Evolutionary conservation across 1,140 invertebrate genomes (phyloP).

Genomic region (Calliphora vicina): DNA sequence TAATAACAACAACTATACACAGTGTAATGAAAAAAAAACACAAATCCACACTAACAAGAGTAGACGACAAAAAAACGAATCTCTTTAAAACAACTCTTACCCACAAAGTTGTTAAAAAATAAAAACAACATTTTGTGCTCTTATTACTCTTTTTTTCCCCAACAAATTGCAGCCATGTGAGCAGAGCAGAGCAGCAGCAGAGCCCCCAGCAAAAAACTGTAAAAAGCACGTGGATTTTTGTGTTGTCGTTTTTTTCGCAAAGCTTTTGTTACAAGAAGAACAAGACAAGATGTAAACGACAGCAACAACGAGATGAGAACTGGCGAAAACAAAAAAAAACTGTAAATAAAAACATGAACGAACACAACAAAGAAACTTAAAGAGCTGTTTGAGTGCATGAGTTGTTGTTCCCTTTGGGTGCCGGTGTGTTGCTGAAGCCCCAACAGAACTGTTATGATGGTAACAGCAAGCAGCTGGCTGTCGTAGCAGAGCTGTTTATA

Average conservation of each 20-base stretch:
- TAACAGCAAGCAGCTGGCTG: no score
- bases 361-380: background rate
- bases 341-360: background rate
- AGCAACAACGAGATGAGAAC: background rate
- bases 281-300: background rate
- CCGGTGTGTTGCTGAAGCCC: background rate
- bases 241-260: slow-evolving; percentile 5
- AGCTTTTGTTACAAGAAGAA: background rate
- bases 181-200: background rate
- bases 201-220: background rate
- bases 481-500: background rate
- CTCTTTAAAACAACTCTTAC: background rate
- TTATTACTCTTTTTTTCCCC: background rate
- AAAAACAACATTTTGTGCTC: background rate
- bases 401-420: background rate
- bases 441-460: background rate
- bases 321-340: background rate
- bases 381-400: background rate
- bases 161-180: background rate
- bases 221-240: slow-evolving; percentile 21
- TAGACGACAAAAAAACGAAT: background rate
- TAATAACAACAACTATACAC: background rate
- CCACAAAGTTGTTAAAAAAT: background rate
- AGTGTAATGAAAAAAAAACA: background rate
- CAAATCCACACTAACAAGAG: background rate